phyloP scores from a whole-genome alignment of 2,888 invertebrate species.

The Drosophila anomelani region DNA sequence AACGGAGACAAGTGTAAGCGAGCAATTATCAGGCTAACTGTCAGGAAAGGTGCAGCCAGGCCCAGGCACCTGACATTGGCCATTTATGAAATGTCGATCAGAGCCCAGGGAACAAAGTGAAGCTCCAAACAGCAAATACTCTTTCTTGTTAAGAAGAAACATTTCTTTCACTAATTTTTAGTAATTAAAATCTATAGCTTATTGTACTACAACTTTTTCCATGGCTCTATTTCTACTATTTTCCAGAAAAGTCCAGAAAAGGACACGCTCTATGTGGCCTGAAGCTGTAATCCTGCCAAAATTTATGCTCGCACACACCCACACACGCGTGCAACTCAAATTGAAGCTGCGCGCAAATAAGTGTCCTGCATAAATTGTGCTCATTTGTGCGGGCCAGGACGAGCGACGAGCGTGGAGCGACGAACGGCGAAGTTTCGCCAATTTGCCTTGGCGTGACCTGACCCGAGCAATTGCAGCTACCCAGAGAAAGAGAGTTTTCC shows the following conservation, averaged over 20 bases:
- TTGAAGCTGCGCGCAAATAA: constrained; percentile 53
- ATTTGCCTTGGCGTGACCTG: constrained; percentile 54
- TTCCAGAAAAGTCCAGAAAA: not conserved
- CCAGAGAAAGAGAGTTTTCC: not conserved
- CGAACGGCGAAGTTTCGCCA: constrained; percentile 50
- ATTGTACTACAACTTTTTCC: not conserved
- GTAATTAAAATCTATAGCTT: not conserved
- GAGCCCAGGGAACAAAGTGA: not conserved
- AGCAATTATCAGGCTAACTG: constrained; percentile 41
- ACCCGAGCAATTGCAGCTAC: constrained; percentile 48
- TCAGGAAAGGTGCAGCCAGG: constrained; percentile 14
- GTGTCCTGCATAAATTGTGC: constrained; percentile 52
- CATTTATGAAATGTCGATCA: constrained; percentile 20
- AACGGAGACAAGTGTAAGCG: constrained; percentile 41
- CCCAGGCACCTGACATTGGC: not conserved
- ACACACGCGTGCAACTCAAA: constrained; percentile 34
- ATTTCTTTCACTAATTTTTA: not conserved
- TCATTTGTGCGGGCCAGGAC: constrained; percentile 44
- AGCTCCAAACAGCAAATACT: not conserved
- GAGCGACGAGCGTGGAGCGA: constrained; percentile 18
- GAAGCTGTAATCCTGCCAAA: constrained; percentile 12
- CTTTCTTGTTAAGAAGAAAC: not conserved
- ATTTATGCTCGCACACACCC: constrained; percentile 45
- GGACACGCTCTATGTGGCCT: constrained; percentile 8
- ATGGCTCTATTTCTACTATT: not conserved